Base-by-base conservation (phyloP, 2,888 invertebrate genomes). In the Actias luna region DNA sequence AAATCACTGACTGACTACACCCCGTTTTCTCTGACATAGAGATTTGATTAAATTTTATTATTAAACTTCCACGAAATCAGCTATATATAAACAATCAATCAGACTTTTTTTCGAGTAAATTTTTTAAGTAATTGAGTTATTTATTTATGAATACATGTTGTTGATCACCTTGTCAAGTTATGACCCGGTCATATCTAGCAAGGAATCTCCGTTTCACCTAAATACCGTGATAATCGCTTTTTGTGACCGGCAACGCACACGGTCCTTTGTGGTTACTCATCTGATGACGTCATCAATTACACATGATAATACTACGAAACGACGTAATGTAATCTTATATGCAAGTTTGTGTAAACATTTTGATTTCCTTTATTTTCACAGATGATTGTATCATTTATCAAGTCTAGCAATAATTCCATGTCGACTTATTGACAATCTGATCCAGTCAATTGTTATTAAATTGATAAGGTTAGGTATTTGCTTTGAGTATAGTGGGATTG, bases 271-370 rank as follows among this genome's bases (percentile, higher is more conserved):
- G 81, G 78, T 91, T 90, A 90, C 87, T 90, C 91, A 91, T 77
- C 73, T 69, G 69, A 67, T 91, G 89, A 89, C 90, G 90, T 92
- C 91, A 91, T 69, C 81, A 78, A 85, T 87, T 84, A 80, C 76
- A 80, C 73, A 80, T 89, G 91, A 91, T 82, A 79, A 76, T 79
- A 77, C 74, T 67, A 77, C 77, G 68, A 78, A 86, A 84, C 84
- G 87, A 85, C 2, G 16, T 22, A 27, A 55, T 55, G 14, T 29
- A 29, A n/a, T 80, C 79, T 71, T 46, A 50, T 46, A 42, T n/a
- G n/a, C 42, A 50, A 33, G 50, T 46, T 31, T 60, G 31, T 33
- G 22, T 12, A 55, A 61, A 16, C 27, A 36, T 22, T 27, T 12
- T 27, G 35, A 29, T 55, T 22, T 22, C 16, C 42, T 52, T 50